Conservation (phyloP, 1,140 invertebrate species). For the Drosophila oshimai region DNA sequence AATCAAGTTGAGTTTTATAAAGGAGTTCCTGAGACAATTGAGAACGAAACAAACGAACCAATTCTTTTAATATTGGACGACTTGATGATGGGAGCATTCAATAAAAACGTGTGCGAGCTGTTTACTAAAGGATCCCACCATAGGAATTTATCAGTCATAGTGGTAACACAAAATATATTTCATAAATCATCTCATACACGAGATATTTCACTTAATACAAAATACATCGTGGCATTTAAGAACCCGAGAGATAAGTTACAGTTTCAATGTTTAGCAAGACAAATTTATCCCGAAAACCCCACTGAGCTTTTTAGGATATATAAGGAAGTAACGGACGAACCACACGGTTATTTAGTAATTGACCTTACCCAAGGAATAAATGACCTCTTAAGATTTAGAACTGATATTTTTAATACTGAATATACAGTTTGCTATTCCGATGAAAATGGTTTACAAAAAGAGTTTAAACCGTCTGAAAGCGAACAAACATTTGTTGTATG, state of each 20-base stretch:
- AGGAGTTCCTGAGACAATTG: background rate
- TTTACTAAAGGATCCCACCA: too few species aligned
- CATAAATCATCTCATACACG: background rate
- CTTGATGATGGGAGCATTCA: too few species aligned
- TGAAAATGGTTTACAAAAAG: background rate
- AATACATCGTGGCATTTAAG: background rate
- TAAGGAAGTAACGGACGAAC: background rate
- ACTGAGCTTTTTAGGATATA: too few species aligned
- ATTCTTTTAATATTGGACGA: background rate
- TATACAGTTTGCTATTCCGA: background rate
- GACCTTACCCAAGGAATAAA: background rate
- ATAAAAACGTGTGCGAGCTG: too few species aligned
- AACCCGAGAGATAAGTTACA: background rate
- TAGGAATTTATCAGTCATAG: too few species aligned
- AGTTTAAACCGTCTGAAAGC: background rate
- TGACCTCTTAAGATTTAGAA: background rate
- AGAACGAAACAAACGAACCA: background rate
- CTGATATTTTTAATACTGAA: background rate
- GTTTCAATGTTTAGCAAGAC: background rate
- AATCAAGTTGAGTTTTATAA: background rate
- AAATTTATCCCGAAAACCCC: background rate
- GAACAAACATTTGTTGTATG: background rate
- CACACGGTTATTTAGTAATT: background rate
- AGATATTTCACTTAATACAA: background rate
- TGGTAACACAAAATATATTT: too few species aligned